Conservation (phyloP, 2,113 vertebrate species). For the Herpailurus yagouaroundi region DNA sequence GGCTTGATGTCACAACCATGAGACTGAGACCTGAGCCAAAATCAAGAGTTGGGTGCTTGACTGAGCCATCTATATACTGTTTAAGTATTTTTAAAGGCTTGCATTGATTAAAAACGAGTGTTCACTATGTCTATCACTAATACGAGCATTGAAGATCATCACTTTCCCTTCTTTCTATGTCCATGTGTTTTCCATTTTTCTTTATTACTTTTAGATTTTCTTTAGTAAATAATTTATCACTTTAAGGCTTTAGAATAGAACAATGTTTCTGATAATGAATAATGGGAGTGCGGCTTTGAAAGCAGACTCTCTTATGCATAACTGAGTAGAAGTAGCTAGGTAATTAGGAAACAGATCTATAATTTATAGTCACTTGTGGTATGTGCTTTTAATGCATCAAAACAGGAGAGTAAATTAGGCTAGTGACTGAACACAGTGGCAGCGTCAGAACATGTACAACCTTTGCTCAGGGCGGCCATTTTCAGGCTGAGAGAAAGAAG, state of each 20-base stretch:
- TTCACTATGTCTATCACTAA: not conserved
- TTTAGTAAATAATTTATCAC: constrained; percentile 14
- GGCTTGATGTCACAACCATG: no score
- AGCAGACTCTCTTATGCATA: not conserved
- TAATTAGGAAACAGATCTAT: not conserved
- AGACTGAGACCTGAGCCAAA: no score
- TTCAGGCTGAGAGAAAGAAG: not conserved
- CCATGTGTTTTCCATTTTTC: not conserved
- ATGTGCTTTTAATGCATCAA: not conserved
- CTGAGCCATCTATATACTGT: not conserved
- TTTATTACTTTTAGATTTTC: constrained; percentile 2
- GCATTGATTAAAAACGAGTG: not conserved
- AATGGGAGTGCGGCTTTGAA: not conserved
- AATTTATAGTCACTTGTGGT: not conserved
- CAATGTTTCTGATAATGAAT: not conserved
- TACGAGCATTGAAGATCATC: not conserved
- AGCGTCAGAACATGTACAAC: not conserved
- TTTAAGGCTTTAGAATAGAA: not conserved
- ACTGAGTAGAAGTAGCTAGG: not conserved
- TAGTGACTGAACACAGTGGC: no score
- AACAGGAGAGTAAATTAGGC: not conserved
- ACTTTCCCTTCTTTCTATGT: not conserved
- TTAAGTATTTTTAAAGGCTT: not conserved
- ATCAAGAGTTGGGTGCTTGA: no score
- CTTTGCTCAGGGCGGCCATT: not conserved